These are phyloP conservation scores for Mellilla xanthometata DNA, from an alignment of 2,888 invertebrate genomes.

Conservation along the genomic window DNA sequence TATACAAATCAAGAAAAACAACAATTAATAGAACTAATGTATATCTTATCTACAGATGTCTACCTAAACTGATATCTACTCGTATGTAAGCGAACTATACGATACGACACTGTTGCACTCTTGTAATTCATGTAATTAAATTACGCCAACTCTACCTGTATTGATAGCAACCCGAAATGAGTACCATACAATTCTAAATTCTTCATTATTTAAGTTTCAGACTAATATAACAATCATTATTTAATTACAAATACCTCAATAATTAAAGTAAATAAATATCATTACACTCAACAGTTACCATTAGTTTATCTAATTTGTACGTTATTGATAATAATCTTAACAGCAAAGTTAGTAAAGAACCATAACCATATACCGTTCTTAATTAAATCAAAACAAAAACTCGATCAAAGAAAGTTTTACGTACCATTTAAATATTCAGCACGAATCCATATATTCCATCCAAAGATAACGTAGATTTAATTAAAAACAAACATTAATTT, in stretches of 20 bases:
- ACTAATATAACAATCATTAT: too few relatives aligned
- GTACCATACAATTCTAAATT: too few relatives aligned
- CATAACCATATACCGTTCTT: neutral
- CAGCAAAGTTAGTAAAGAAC: too few relatives aligned
- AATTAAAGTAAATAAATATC: too few relatives aligned
- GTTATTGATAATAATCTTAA: too few relatives aligned
- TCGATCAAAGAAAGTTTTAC: conserved; percentile 45
- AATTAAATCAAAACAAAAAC: conserved; percentile 21
- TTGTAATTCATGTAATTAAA: neutral
- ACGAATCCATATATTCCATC: conserved; percentile 59
- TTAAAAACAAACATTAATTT: conserved; percentile 65
- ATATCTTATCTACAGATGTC: conserved; percentile 59
- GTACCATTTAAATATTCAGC: conserved; percentile 70
- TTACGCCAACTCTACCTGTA: too few relatives aligned
- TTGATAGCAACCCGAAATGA: too few relatives aligned
- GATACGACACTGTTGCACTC: conserved; percentile 41
- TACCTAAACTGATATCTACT: conserved; percentile 28
- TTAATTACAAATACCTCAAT: too few relatives aligned
- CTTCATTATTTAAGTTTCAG: too few relatives aligned
- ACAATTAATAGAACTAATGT: conserved; percentile 41
- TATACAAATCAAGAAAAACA: conserved; percentile 23
- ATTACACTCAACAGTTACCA: too few relatives aligned
- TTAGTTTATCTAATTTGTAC: too few relatives aligned
- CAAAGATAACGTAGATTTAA: conserved; percentile 42
- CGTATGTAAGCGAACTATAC: conserved; percentile 49